Evolutionary conservation across 2,797 vertebrate species (phyloP), one percentile per base, ranked within the genome.

Genomic region (Hoplostethus atlanticus): DNA sequence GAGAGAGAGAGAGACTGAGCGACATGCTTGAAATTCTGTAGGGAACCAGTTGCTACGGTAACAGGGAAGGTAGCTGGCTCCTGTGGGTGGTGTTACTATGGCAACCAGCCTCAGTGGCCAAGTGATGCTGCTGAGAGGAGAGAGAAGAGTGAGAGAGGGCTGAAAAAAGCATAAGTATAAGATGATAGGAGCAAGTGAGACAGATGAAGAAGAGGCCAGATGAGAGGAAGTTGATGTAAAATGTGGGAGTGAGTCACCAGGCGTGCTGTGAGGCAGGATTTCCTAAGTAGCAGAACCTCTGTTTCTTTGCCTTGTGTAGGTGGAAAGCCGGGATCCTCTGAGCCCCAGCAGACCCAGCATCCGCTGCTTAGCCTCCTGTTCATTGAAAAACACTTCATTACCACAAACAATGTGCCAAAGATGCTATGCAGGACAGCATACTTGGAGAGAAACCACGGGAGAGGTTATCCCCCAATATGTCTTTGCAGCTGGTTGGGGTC

Each of bases 31-130:
- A 90, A 93, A 93, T 94, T 93, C 94, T 93, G 89, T 91, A 82
- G 94, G 92, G 94, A 95, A 85, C 87, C 87, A 90, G 94, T 95
- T 95, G 94, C 94, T 93, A 94, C 84, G 88, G 94, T 89, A 95
- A 95, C 94, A 90, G 86, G 87, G 91, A 93, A 95, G 93, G 94
- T 94, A 95, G 91, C 90, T 63, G 90, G 89, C 91, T 95, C 94
- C 88, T 87, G 90, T 94, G 94, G 94, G 94, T 93, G 91, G 92
- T 80, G 94, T 95, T 94, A 87, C 94, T 91, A 93, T 83, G 87
- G 92, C 86, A 94, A 95, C 95, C 88, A 81, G 85, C 90, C 92
- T 94, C 84, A 80, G 91, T 81, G 93, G 91, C 93, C 91, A 91
- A 94, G 84, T 92, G 93, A 95, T 94, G 86, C 80, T 91, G 93